Evolutionary conservation across 2,113 vertebrate species (phyloP).

Genomic region (Oncorhynchus clarkii): DNA sequence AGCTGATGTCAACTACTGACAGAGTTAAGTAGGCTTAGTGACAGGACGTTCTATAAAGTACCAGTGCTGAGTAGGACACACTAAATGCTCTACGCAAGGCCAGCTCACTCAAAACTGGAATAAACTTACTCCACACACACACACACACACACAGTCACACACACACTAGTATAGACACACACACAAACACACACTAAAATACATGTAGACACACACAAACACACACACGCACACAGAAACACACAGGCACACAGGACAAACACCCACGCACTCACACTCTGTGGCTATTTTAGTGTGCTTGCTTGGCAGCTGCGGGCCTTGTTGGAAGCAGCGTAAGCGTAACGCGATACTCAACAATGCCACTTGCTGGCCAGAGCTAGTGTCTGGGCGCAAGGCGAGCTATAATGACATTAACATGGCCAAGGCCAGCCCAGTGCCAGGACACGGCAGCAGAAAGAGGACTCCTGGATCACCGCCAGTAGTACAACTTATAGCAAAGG

Average conservation of each 20-base stretch:
- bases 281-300: conserved; percentile 62
- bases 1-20: conserved; percentile 2
- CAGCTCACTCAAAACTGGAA: neutral
- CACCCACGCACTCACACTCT: conserved; percentile 16
- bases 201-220: neutral
- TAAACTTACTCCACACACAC: neutral
- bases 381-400: conserved; percentile 64
- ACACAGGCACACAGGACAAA: conserved; percentile 11
- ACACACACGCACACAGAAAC: neutral
- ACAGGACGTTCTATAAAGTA: neutral
- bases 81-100: neutral
- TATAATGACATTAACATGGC: conserved; percentile 75
- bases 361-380: conserved; percentile 70
- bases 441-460: conserved; percentile 21
- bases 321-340: conserved; percentile 68
- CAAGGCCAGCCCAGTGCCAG: conserved; percentile 65
- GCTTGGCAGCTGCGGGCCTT: conserved; percentile 59
- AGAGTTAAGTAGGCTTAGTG: neutral
- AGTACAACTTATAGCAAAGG: neutral
- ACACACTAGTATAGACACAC: too few relatives aligned
- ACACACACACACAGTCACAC: neutral
- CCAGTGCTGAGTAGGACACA: neutral
- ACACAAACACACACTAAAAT: neutral
- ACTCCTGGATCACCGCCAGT: neutral
- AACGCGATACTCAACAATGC: conserved; percentile 72